Evolutionary conservation across 2,888 invertebrate species (phyloP).

Genomic region (Megamerina dolium): DNA sequence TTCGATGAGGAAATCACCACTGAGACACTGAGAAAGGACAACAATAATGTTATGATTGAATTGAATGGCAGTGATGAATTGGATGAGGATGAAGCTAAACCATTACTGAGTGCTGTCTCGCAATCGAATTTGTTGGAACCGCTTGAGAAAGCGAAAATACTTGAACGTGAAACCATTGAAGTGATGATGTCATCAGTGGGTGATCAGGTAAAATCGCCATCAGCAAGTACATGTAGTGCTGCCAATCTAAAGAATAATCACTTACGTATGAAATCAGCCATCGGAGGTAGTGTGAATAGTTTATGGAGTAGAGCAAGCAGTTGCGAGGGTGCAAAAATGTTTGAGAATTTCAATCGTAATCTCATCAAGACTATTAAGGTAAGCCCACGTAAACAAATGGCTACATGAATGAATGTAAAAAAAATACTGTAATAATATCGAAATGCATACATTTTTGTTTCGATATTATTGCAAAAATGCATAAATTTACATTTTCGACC

Average conservation of each 20-base stretch:
- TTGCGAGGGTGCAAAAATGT: constrained; percentile 48
- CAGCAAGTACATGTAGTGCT: constrained; percentile 22
- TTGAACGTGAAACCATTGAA: constrained; percentile 14
- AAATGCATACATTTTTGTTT: too few relatives aligned
- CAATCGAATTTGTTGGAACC: constrained; percentile 25
- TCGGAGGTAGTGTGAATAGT: constrained; percentile 47
- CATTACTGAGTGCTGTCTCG: constrained; percentile 28
- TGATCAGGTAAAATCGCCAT: constrained; percentile 20
- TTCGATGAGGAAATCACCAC: neutral
- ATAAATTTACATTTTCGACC: too few relatives aligned
- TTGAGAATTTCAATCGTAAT: constrained; percentile 49
- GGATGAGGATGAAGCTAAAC: constrained; percentile 36
- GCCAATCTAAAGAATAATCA: constrained; percentile 14
- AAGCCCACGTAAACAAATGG: constrained; percentile 14
- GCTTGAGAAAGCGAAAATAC: constrained; percentile 7
- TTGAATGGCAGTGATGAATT: constrained; percentile 22
- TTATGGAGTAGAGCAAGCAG: constrained; percentile 49
- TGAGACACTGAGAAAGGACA: neutral
- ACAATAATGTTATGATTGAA: constrained; percentile 7
- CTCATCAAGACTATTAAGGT: constrained; percentile 50
- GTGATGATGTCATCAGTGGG: constrained; percentile 10
- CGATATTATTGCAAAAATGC: too few relatives aligned
- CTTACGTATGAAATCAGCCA: constrained; percentile 30
- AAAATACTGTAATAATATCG: too few relatives aligned
- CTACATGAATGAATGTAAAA: too few relatives aligned